Percentiles rank a stretch among this genome's conserved stretches.
These are phyloP conservation scores for Apodemus speciosus DNA, from an alignment of 2,113 vertebrate genomes.

Conservation along the genomic window DNA sequence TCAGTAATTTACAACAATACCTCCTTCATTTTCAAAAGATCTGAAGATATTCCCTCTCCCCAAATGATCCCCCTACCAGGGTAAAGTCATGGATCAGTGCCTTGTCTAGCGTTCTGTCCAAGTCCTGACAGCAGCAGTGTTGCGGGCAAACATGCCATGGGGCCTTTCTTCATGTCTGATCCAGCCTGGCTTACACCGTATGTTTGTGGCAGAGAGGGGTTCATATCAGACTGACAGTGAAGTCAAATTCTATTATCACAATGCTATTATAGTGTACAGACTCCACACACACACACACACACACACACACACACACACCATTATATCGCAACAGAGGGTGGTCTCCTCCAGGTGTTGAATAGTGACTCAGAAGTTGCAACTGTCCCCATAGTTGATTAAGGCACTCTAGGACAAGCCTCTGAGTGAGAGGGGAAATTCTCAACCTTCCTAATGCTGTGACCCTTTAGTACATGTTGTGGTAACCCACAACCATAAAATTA, in stretches of 20 bases:
- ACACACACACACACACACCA: too few relatives aligned
- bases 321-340: rapidly evolving
- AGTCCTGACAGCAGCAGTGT: constrained; percentile 9
- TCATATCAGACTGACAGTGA: neutral
- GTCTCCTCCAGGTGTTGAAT: neutral
- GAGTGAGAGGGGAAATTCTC: rapidly evolving
- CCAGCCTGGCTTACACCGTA: neutral
- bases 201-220: neutral
- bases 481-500: neutral
- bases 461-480: neutral
- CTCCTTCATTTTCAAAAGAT: constrained; percentile 8
- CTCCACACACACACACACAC: too few relatives aligned
- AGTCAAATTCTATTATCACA: neutral
- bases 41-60: constrained; percentile 7
- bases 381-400: neutral
- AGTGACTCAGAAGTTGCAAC: neutral
- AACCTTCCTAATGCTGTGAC: neutral
- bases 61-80: constrained; percentile 29
- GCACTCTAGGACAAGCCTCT: neutral
- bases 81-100: neutral
- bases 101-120: constrained; percentile 44
- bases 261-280: rapidly evolving
- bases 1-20: neutral
- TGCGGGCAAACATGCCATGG: constrained; percentile 36
- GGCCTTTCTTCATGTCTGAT: neutral